Base-by-base conservation (phyloP, 2,888 invertebrate genomes). In the Axea sp. region DNA sequence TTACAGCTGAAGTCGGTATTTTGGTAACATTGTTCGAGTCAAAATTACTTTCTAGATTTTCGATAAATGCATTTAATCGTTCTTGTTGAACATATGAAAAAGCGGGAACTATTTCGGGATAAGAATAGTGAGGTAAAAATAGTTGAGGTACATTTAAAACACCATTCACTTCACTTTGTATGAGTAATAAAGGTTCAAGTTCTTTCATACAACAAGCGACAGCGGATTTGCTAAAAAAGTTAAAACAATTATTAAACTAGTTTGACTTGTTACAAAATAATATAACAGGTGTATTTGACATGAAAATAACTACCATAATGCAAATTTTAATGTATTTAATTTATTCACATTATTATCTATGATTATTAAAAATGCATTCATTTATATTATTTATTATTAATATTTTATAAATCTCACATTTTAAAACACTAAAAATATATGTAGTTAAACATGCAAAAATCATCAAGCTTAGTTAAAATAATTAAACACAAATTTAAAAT, bases 1-100 rank as follows among this genome's bases (percentile, higher is more conserved):
- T 93, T 2, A 93, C 91, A 39, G 92, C 91, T 0, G 92, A 92
- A 0, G 92, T 92, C 0, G 92, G 89, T 51, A 92, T 88, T 77
- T 92, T 91, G 0, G 87, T 84, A 39, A 91, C 87, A 88, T 90
- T 88, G 75, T 91, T 90, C 2, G 88, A 85, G 0, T 89, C 81
- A 5, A 90, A 85, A 0, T 89, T 89, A 6, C 88, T 87, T 22
- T 87, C 81, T 0, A 91, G 85, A 35, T 85, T 87, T 0, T 83
- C 82, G 0, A 92, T 85, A 3, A 91, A 89, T 2, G 81, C 45
- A 80, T 91, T 90, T 0, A 92, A 84, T 0, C 90, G 89, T 11
- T 85, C 87, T 76, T 91, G 90, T 81, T 91, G 91, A 3, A 88
- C 85, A 0, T 89, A 87, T 1, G 87, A 84, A 68, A 88, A 83